Conservation (phyloP, 2,797 vertebrate species). For the Melopsittacus undulatus region DNA sequence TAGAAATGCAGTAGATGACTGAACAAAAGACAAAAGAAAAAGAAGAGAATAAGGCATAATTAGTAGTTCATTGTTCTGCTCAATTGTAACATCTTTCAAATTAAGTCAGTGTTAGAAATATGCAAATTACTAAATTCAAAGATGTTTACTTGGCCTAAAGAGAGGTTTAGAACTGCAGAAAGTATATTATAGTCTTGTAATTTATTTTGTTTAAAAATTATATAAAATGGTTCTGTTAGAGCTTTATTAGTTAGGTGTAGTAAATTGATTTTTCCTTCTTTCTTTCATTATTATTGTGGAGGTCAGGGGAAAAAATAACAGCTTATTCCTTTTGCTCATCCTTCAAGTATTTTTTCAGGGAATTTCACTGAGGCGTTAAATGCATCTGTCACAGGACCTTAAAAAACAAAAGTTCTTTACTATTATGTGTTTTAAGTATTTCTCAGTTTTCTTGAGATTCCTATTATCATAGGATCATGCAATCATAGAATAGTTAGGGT, state of each 20-base stretch:
- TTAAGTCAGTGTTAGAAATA: slow-evolving; percentile 50
- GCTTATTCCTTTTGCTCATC: not conserved
- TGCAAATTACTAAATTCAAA: slow-evolving; percentile 41
- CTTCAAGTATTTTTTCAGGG: not conserved
- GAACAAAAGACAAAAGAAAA: slow-evolving; percentile 29
- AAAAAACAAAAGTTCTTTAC: not conserved
- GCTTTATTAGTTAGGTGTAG: not conserved
- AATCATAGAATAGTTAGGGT: not conserved
- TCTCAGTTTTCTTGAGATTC: not conserved
- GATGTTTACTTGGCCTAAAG: slow-evolving; percentile 3
- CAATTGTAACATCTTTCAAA: slow-evolving; percentile 39
- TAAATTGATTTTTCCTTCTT: not conserved
- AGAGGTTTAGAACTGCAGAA: not conserved
- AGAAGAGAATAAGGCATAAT: slow-evolving; percentile 33
- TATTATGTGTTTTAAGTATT: not conserved
- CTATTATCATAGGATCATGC: not conserved
- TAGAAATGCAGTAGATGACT: not conserved
- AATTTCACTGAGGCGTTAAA: not conserved
- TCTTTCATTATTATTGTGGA: not conserved
- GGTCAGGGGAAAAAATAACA: not conserved
- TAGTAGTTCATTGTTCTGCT: slow-evolving; percentile 53
- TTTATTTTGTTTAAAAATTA: not conserved
- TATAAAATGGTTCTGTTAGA: not conserved
- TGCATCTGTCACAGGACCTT: not conserved
- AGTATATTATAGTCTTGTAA: not conserved